A percentile compares a stretch with the other conserved stretches of the same genome.
phyloP scores from a whole-genome alignment of 53 echinoderm and acorn worm genomes.

The Echinometra lucunter region DNA sequence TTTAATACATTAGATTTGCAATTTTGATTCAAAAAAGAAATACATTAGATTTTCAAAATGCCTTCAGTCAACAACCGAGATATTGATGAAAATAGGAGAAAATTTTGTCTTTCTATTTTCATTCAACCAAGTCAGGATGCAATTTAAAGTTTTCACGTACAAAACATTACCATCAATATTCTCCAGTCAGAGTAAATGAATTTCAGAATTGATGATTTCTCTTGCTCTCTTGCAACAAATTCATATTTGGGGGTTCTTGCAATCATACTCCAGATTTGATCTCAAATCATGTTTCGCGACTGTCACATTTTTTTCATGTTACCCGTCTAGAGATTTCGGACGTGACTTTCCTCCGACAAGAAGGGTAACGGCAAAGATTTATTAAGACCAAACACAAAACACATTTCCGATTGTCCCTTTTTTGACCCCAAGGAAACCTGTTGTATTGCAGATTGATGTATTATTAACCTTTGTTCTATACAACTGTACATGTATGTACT shows the following conservation, averaged over 20 bases:
- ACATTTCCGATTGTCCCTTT: slow-evolving; percentile 29
- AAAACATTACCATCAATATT: not conserved
- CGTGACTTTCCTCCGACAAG: slow-evolving; percentile 3
- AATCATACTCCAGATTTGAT: not conserved
- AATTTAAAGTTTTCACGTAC: not conserved
- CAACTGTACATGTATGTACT: no score
- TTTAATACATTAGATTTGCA: no score
- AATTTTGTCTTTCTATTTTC: not conserved
- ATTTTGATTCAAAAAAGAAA: not conserved
- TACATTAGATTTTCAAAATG: not conserved
- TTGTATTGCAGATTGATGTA: not conserved
- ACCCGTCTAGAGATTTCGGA: slow-evolving; percentile 13
- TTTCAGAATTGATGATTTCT: not conserved
- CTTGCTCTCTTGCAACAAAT: not conserved
- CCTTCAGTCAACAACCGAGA: not conserved
- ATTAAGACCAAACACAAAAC: slow-evolving; percentile 27
- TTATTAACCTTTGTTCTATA: not conserved
- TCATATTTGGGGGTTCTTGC: not conserved
- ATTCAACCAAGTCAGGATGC: no score
- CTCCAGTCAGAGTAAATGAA: not conserved
- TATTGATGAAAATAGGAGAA: not conserved
- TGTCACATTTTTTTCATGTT: not conserved
- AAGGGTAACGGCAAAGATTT: not conserved
- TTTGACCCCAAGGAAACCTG: not conserved
- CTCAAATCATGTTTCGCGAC: not conserved